phyloP scores from a whole-genome alignment of 1,140 invertebrate genomes.

The Drosophila leontia region DNA sequence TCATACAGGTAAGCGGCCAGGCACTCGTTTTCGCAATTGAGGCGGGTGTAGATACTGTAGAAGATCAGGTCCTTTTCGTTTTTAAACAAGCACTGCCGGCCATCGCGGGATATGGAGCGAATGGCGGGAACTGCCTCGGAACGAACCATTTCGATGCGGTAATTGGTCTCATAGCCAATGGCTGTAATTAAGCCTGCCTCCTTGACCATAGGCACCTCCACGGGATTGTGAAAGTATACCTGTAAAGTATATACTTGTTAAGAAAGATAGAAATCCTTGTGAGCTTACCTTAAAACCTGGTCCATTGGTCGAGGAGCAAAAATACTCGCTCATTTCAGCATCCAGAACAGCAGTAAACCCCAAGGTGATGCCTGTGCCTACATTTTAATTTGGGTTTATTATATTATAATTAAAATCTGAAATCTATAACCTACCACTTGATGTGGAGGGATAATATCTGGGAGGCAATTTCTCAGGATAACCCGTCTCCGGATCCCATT shows the following conservation, averaged over 20 bases:
- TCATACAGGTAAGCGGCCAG: conserved; percentile 88
- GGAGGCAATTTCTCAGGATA: conserved; percentile 86
- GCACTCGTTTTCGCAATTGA: conserved; percentile 90
- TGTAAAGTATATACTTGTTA: conserved; percentile 7
- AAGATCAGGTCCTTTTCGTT: conserved; percentile 89
- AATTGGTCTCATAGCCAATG: conserved; percentile 88
- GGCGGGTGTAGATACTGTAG: conserved; percentile 82
- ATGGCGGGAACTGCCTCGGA: conserved; percentile 87
- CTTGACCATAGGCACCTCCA: conserved; percentile 90
- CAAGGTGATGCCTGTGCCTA: conserved; percentile 88
- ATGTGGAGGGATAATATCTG: conserved; percentile 88
- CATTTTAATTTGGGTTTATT: neutral
- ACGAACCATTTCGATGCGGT: conserved; percentile 88
- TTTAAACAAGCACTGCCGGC: conserved; percentile 90
- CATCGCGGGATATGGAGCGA: conserved; percentile 86
- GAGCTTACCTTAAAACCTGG: conserved; percentile 90
- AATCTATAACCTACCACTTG: conserved; percentile 70
- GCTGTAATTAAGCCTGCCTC: conserved; percentile 89
- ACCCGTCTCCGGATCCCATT: conserved; percentile 91
- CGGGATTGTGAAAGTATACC: conserved; percentile 89
- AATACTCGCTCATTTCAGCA: conserved; percentile 90
- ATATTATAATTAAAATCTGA: neutral
- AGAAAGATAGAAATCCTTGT: neutral
- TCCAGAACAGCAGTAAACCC: conserved; percentile 90
- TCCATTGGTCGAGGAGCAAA: conserved; percentile 91